Evolutionary conservation across 2,113 vertebrate species (phyloP).

Genomic region (Semicossyphus pulcher): DNA sequence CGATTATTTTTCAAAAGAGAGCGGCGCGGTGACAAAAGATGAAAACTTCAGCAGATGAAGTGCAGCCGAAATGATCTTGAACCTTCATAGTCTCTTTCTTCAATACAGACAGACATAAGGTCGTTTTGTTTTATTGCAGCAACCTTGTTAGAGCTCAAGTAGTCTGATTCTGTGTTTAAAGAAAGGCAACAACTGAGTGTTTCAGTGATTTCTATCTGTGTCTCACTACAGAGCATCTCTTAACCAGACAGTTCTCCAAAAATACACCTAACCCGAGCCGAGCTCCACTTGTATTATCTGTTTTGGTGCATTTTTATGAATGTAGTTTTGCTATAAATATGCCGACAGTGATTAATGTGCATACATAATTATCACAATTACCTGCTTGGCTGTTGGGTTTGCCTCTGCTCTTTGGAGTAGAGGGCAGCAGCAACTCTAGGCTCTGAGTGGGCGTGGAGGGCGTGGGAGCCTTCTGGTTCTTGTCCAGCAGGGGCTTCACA

Average conservation of each 20-base stretch:
- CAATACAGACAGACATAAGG: neutral
- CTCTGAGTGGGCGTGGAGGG: constrained; percentile 90
- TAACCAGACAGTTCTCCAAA: neutral
- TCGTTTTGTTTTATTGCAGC: constrained; percentile 4
- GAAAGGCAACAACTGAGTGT: constrained; percentile 2
- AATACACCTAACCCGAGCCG: neutral
- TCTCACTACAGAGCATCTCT: neutral
- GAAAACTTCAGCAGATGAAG: constrained; percentile 9
- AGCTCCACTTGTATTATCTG: neutral
- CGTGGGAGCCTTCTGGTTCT: constrained; percentile 91
- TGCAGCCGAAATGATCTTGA: constrained; percentile 13
- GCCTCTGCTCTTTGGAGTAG: constrained; percentile 92
- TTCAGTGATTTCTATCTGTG: neutral
- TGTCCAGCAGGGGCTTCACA: constrained; percentile 90
- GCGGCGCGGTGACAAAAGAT: neutral
- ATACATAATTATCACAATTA: constrained; percentile 55
- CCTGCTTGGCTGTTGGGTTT: constrained; percentile 92
- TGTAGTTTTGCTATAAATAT: neutral
- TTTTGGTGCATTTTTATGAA: neutral
- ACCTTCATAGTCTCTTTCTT: constrained; percentile 2
- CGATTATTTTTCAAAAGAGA: constrained; percentile 2
- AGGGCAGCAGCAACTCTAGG: constrained; percentile 92
- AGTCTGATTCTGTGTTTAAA: neutral
- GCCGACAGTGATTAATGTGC: neutral
- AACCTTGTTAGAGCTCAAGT: neutral